Evolutionary conservation across 2,113 vertebrate genomes (phyloP).

Genomic region (Genyomyrus donnyi): DNA sequence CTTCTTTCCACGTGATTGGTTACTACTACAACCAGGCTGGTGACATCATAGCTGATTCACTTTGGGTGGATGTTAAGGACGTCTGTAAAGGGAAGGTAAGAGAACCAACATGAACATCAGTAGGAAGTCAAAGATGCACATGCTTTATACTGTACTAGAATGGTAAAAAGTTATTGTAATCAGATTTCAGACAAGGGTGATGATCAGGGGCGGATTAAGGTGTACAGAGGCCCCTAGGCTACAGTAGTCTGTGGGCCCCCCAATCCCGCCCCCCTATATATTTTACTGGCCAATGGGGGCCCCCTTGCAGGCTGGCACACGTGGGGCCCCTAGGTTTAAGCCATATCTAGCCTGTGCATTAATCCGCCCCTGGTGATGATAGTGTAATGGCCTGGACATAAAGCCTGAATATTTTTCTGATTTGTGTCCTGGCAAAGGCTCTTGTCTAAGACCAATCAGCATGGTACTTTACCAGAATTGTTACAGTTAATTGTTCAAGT

Average conservation of each 20-base stretch:
- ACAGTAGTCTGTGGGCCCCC: too few relatives aligned
- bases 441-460: not conserved
- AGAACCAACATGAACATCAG: slow-evolving; percentile 35
- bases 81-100: slow-evolving; percentile 59
- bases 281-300: too few relatives aligned
- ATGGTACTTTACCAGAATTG: not conserved
- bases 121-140: not conserved
- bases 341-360: too few relatives aligned
- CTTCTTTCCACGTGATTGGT: slow-evolving; percentile 68
- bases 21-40: slow-evolving; percentile 55
- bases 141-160: not conserved
- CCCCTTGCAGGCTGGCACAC: too few relatives aligned
- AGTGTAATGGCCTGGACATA: not conserved
- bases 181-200: not conserved
- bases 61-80: slow-evolving; percentile 65
- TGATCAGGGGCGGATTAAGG: too few relatives aligned
- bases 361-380: too few relatives aligned
- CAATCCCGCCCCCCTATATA: too few relatives aligned
- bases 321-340: too few relatives aligned
- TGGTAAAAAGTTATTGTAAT: not conserved
- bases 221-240: too few relatives aligned
- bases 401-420: not conserved
- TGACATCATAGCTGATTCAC: slow-evolving; percentile 65
- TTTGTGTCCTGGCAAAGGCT: not conserved
- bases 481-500: not conserved